Percentiles rank a stretch among this genome's conserved stretches.
phyloP scores from a whole-genome alignment of 2,888 invertebrate genomes.

The Apodemia duryi region DNA sequence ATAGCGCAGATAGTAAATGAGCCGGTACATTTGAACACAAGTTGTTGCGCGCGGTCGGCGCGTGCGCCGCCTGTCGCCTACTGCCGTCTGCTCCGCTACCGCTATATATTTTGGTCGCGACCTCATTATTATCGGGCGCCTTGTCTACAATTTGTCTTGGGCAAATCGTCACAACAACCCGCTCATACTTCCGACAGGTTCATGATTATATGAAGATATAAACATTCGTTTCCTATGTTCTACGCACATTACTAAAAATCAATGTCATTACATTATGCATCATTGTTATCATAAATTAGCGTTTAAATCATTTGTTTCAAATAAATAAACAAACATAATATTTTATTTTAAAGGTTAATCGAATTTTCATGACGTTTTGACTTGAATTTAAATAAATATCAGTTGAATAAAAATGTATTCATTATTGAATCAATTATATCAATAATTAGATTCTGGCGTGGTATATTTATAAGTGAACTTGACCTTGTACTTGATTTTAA shows the following conservation, averaged over 20 bases:
- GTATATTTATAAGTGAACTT: no score
- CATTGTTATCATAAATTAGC: no score
- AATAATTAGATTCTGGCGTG: no score
- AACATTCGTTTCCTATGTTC: constrained; percentile 5
- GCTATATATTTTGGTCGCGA: constrained; percentile 76
- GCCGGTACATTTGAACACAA: constrained; percentile 59
- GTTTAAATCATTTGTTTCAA: no score
- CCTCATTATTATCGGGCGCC: constrained; percentile 70
- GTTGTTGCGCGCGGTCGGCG: constrained; percentile 65
- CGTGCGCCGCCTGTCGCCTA: constrained; percentile 71
- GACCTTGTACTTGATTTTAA: no score
- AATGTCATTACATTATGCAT: background rate
- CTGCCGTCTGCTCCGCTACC: constrained; percentile 64
- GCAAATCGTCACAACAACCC: constrained; percentile 69
- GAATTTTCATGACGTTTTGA: no score
- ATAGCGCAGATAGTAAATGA: constrained; percentile 67
- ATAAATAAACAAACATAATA: no score
- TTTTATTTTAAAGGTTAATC: no score
- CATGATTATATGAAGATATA: constrained; percentile 39
- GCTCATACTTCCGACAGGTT: constrained; percentile 59
- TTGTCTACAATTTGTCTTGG: constrained; percentile 73
- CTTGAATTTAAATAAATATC: no score
- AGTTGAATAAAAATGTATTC: no score
- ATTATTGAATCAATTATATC: no score
- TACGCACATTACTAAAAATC: background rate